A percentile compares a stretch with the other conserved stretches of the same genome.
Conservation (phyloP, 2,797 vertebrate genomes). For the Phrynocephalus guinanensis region DNA sequence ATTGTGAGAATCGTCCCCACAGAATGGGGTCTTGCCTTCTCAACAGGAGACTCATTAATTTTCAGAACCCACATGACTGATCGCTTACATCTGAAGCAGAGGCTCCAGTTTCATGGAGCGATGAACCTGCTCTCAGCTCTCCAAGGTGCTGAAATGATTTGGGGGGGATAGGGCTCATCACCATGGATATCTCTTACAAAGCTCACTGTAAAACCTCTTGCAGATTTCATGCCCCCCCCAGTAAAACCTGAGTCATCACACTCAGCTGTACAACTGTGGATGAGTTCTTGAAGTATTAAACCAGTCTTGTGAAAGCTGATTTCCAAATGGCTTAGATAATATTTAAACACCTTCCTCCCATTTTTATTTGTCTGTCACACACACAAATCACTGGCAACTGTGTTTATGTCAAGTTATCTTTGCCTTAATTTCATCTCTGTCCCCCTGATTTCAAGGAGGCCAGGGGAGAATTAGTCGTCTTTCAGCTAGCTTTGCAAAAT, state of each 20-base stretch:
- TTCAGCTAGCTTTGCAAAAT: slow-evolving; percentile 52
- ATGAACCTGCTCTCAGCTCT: too few species aligned
- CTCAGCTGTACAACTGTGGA: too few species aligned
- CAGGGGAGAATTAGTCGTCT: slow-evolving; percentile 41
- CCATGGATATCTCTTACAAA: too few species aligned
- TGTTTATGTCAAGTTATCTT: background rate
- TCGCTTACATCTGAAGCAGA: too few species aligned
- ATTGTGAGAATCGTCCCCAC: background rate
- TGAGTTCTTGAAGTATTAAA: background rate
- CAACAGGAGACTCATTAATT: background rate
- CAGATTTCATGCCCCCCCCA: too few species aligned
- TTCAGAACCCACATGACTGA: background rate
- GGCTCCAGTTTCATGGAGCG: too few species aligned
- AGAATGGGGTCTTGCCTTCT: background rate
- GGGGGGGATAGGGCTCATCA: too few species aligned
- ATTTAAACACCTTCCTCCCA: background rate
- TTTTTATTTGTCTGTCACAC: background rate
- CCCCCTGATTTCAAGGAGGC: slow-evolving; percentile 28
- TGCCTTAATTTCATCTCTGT: background rate
- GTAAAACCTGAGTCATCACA: too few species aligned
- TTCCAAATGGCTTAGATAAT: background rate
- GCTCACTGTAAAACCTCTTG: too few species aligned
- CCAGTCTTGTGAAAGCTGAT: background rate
- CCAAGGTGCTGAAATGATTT: too few species aligned
- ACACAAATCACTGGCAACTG: background rate